Conservation (phyloP, 2,113 vertebrate species). For the Mola mola region DNA sequence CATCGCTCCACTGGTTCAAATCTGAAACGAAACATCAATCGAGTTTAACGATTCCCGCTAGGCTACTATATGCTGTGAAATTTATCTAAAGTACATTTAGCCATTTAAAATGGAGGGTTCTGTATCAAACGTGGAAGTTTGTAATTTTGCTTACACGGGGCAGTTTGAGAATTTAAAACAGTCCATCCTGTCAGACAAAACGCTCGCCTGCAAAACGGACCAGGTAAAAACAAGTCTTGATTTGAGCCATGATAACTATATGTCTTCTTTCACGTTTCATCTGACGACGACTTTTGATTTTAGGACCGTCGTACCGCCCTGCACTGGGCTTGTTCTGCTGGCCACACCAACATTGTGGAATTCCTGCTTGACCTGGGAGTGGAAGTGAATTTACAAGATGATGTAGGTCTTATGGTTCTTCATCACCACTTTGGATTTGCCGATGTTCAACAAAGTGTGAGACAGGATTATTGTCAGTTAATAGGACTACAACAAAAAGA, state of each 20-base stretch:
- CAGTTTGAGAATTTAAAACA: conserved; percentile 86
- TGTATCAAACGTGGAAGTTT: conserved; percentile 90
- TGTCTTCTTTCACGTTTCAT: no score
- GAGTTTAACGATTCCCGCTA: neutral
- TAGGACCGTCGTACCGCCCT: conserved; percentile 91
- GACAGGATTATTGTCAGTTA: neutral
- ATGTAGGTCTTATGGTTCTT: conserved; percentile 75
- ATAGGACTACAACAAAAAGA: no score
- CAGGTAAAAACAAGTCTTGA: conserved; percentile 82
- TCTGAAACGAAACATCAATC: neutral
- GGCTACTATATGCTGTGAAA: neutral
- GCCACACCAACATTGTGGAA: conserved; percentile 87
- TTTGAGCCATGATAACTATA: neutral
- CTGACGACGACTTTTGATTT: neutral
- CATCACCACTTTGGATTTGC: neutral
- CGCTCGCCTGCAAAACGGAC: conserved; percentile 86
- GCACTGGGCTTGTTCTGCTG: conserved; percentile 97
- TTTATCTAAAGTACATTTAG: neutral
- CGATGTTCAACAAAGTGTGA: neutral
- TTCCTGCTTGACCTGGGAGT: conserved; percentile 89
- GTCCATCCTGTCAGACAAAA: conserved; percentile 83
- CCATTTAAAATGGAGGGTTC: conserved; percentile 80
- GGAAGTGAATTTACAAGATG: conserved; percentile 90
- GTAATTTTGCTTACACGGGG: conserved; percentile 89
- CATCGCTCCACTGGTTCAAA: conserved; percentile 44